Base-by-base conservation (phyloP, 2,888 invertebrate genomes). In the Erpobdella octoculata region DNA sequence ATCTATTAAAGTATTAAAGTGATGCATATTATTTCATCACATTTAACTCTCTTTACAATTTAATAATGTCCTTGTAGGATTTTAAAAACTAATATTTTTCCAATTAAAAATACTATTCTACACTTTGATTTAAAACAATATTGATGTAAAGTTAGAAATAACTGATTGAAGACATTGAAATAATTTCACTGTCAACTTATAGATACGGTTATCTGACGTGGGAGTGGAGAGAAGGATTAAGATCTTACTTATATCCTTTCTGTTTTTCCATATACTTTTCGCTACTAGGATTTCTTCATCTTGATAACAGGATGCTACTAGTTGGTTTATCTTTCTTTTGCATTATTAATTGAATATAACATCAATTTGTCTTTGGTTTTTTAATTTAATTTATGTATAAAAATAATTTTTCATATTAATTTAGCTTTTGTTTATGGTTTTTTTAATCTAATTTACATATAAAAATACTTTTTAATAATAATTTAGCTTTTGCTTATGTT, bases 191-290 rank as follows among this genome's bases (percentile, higher is more conserved):
- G 37, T 25, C 12, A n/a, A 28, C 66, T n/a, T 71, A 59, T 38
- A 82, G 81, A 36, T 93, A 92, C 85, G 96, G 96, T 67, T 89
- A 91, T 78, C 82, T 92, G 73, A 94, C 96, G 1, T 98, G 97
- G 97, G 97, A 97, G 83, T 97, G 97, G 97, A 85, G 85, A 59
- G 84, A 87, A 76, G 91, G 91, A 28, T 88, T 97, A 72, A 87
- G 97, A 75, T 93, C 91, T 80, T 93, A 91, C 80, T 80, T 91
- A 5, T 91, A 94, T 81, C 95, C 96, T 0, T 85, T 89, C 73
- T 76, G 91, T 1, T 88, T 96, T 77, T 89, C 91, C n/a, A 83
- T 86, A 15, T 75, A 92, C 0, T 95, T 91, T 80, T 88, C 88
- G 79, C 36, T 89, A 12, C 83, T 95, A 59, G 87, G 88, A 36